Conservation (phyloP, 2,888 invertebrate species). For the Steinernema hermaphroditum region DNA sequence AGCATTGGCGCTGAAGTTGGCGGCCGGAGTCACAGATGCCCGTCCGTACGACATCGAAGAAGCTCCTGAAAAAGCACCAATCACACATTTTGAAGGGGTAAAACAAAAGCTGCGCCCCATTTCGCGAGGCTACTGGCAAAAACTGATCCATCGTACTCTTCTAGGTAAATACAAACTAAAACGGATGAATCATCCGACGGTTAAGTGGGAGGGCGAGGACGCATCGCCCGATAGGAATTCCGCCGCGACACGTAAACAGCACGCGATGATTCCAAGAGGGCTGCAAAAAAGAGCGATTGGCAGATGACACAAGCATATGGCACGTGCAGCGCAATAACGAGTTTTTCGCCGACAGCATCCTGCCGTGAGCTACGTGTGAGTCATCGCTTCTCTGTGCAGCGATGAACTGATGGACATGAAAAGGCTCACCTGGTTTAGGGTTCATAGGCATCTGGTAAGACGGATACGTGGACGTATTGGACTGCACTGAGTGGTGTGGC, state of each 20-base stretch:
- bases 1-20: conserved; percentile 60
- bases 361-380: too few species aligned
- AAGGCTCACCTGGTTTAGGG: too few species aligned
- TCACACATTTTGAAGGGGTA: too few species aligned
- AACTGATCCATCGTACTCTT: background rate
- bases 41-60: conserved; percentile 38
- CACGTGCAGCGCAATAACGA: conserved; percentile 23
- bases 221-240: background rate
- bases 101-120: too few species aligned
- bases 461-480: too few species aligned
- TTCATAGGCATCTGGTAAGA: too few species aligned
- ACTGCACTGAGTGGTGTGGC: too few species aligned
- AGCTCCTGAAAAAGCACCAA: conserved; percentile 18
- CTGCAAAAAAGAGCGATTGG: background rate
- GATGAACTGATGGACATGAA: too few species aligned
- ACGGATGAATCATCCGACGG: conserved; percentile 11
- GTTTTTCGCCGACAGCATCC: background rate
- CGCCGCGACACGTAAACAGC: conserved; percentile 13
- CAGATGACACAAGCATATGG: background rate
- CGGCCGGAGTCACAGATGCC: conserved; percentile 55
- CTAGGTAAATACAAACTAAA: conserved; percentile 9
- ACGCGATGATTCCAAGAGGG: background rate
- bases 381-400: too few species aligned
- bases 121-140: conserved; percentile 5
- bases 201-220: conserved; percentile 14